Evolutionary conservation across 2,113 vertebrate species (phyloP), one percentile per base, ranked within the genome.

Genomic region (Sardina pilchardus): DNA sequence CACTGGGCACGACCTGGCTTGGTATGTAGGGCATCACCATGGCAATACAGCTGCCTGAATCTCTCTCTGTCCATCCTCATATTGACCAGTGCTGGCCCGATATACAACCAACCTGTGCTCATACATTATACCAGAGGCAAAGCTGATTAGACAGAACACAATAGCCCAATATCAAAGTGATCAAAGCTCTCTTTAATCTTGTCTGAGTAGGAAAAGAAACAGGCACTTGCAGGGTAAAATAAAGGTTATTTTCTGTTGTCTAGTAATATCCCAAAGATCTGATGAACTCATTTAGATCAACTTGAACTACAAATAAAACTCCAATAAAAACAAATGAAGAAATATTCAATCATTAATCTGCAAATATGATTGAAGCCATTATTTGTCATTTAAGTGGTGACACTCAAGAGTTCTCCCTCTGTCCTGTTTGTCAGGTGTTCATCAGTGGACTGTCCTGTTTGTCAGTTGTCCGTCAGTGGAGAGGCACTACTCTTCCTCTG

Each of bases 1-100:
- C 50, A 67, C 36, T 82, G 53, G 45, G 56, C 83, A 87, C 85
- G 87, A 88, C 90, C 89, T 90, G 86, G 84, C 89, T 75, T 87
- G 87, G 89, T 93, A 95, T 95, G 91, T 93, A 93, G 93, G 92
- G 81, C 93, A 92, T 94, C 81, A 21, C 88, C 91, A 94, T 94
- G 91, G 90, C 88, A 93, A 92, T 93, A 89, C 91, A 94, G 89
- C 91, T 94, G 89, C 90, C 89, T 88, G 87, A 5, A 86, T 83
- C 85, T 88, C 83, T 89, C 87, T 85, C 50, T 89, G 87, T 87
- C 88, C 81, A 90, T 92, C 89, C 85, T 91, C 47, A 80, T 84
- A 86, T 87, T 91, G 87, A 90, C 82, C 88, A 91, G 82, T 80
- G 81, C 82, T 26, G 81, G 26, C 45, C 85, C 86, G 75, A 89